phyloP scores from a whole-genome alignment of 2,888 invertebrate species.

The Phymatocera aterrima region DNA sequence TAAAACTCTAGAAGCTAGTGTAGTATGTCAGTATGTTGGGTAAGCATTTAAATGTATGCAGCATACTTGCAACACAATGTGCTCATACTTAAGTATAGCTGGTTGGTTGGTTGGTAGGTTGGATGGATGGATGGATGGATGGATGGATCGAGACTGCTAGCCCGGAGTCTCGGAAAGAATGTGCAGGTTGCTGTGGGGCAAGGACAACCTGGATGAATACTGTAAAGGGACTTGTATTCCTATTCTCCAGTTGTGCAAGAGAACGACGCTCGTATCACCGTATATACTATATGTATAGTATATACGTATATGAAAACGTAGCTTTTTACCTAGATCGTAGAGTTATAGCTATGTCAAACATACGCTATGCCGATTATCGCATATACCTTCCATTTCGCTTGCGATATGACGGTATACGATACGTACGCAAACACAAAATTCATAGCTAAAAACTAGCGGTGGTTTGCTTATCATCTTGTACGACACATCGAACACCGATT shows the following conservation, averaged over 20 bases:
- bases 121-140: too few relatives aligned
- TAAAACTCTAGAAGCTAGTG: not conserved
- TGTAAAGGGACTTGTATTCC: conserved; percentile 56
- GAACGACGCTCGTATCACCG: not conserved
- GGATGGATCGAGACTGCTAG: conserved; percentile 55
- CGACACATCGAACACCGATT: not conserved
- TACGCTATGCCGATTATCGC: not conserved
- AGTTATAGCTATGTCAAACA: not conserved
- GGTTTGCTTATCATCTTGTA: not conserved
- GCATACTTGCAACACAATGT: conserved; percentile 56
- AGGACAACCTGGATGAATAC: conserved; percentile 57
- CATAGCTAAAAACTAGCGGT: not conserved
- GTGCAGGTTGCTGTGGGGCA: conserved; percentile 58
- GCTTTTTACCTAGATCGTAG: not conserved
- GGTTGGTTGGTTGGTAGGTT: too few relatives aligned
- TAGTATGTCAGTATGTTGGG: conserved; percentile 52
- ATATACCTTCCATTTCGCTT: not conserved
- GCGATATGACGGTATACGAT: not conserved
- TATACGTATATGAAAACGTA: not conserved
- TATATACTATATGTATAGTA: not conserved
- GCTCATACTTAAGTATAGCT: conserved; percentile 58
- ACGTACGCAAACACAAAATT: not conserved
- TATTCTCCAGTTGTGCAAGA: conserved; percentile 54
- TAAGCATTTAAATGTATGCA: conserved; percentile 59
- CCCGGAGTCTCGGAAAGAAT: conserved; percentile 59